Base-by-base conservation (phyloP, 2,888 invertebrate genomes). In the Eledone cirrhosa region DNA sequence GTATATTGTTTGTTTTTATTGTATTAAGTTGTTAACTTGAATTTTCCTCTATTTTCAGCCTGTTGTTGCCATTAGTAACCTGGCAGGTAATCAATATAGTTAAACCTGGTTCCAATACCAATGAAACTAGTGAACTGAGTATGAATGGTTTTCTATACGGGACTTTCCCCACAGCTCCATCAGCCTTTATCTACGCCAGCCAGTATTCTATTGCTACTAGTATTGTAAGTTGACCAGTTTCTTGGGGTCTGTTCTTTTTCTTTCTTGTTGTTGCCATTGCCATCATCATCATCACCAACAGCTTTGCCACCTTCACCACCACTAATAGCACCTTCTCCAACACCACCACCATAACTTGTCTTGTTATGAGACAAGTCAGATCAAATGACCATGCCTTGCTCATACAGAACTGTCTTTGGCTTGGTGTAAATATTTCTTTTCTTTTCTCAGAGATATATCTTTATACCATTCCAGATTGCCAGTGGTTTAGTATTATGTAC, bases 61-160 rank as follows among this genome's bases (percentile, higher is more conserved):
- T 89, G 29, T 72, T 89, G 48, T 80, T 88, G 80, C 98, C 98
- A 0, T 92, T 98, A 72, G 93, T 97, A 2, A 95, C 95, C 86
- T 93, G 97, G 85, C 96, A 97, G 91, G 93, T 95, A 29, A 94
- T 97, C 0, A 95, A 94, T 86, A 86, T 91, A 65, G 92, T 96
- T 5, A 85, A 89, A 47, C 91, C 95, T 78, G 93, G 89, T 0
- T 81, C 84, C 2, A 94, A 94, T 87, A 41, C 65, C 19, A 94
- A 94, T 27, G 95, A 95, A 85, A 95, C 96, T 0, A 92, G 94
- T 16, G 95, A 96, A 83, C 92, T 96, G 80, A 95, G 96, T 83
- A 97, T 96, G 65, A 98, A 96, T 90, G 98, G 96, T 0, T 98
- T 98, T 91, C 92, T 98, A 0, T 98, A 98, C 89, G 98, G 98